Base-by-base conservation (phyloP, 2,888 invertebrate species). In the Poecilus cupreus region DNA sequence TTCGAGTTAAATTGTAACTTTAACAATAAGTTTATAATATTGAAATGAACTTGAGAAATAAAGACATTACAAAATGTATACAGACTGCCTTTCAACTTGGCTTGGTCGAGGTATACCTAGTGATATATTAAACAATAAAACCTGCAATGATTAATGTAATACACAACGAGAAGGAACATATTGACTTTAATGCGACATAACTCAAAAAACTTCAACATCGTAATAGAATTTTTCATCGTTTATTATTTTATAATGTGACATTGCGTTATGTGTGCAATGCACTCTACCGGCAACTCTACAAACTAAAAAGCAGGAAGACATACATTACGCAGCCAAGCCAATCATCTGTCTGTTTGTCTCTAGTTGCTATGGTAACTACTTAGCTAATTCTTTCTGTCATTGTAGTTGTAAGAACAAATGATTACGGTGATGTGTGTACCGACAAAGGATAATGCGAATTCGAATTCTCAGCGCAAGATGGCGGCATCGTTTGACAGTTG, bases 361-460 rank as follows among this genome's bases (percentile, higher is more conserved):
- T 37, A 64, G 64, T 68, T 68, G 64, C 37, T 32, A 68, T 68
- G 37, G 64, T 37, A 68, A 68, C 64, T 18, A 68, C 64, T 18
- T 37, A 16, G 37, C 64, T 68, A 68, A 68, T 68, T 68, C 64
- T 37, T 68, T 68, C 64, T 60, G 60, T 26, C 60, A 32, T 32
- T 22, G 22, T 57, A 11, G n/a, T 60, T 60, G 64, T 37, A 37
- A 32, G 64, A 37, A 68, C 37, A 68, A 68, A 68, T 68, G 37
- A 68, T 16, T 51, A 18, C 18, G 11, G 3, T 68, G 64, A 32
- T 24, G 32, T 37, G 32, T 16, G 8, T 18, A 37, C 64, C 64
- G 64, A 68, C 64, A 68, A 68, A 68, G 64, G 37, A 60, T 37
- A 68, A 68, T 37, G 64, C 22, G 37, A 37, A 68, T 68, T 32